Base-by-base conservation (phyloP, 2,888 invertebrate species). In the Morpho deidamia region DNA sequence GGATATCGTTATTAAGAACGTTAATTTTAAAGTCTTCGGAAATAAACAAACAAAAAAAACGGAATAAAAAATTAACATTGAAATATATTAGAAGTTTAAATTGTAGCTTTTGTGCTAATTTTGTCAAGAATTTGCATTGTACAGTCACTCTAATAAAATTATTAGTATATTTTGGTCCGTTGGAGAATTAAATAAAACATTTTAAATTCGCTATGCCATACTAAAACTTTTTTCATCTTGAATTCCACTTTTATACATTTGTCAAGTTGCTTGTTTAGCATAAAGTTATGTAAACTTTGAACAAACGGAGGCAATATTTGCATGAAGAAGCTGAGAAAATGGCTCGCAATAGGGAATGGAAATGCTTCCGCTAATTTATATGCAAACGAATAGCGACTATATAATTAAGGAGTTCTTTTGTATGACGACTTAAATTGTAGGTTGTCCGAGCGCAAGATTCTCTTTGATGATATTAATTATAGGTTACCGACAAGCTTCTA, bases 341-440 rank as follows among this genome's bases (percentile, higher is more conserved):
- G 71, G 71, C 75, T 70, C 64, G 68, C 71, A 77, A 79, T 75
- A 69, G 76, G 69, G 70, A 74, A 81, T 77, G 75, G 72, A 76
- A 76, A 78, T 79, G 78, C 69, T 71, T 68, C 53, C 65, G 65
- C 72, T 76, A 74, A 86, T 88, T 85, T 84, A 74, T 79, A 87
- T 86, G 83, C 84, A 81, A 86, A 86, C 73, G 80, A 82, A 80
- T 78, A 66, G 62, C 66, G 68, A 70, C 70, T 74, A 63, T 67
- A 76, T 79, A 83, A 84, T 83, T 82, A 83, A 76, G 70, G 68
- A 69, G 72, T 69, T 78, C 76, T 78, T 77, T 78, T 80, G 23
- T 23, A 59, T 61, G 61, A 70, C 62, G 66, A 69, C 56, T 60
- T 68, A 62, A 66, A 63, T 66, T 58, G 56, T 53, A 60, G 56